Evolutionary conservation across 2,888 invertebrate genomes (phyloP), one percentile per base, ranked within the genome.

Genomic region (Eurois occulta): DNA sequence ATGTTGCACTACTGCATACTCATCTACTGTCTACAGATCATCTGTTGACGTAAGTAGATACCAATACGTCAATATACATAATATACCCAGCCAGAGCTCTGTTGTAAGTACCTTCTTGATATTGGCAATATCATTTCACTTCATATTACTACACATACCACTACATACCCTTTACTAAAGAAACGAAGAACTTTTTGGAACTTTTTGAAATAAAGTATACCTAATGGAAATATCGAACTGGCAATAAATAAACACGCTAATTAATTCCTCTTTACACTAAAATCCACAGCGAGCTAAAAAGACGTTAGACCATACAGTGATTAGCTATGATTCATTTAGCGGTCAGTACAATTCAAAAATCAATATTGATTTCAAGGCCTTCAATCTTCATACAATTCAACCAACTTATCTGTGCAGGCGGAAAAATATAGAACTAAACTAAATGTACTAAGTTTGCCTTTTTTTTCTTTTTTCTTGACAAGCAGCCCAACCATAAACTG

Each of bases 221-320:
- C n/a, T n/a, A n/a, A n/a, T n/a, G n/a, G n/a, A n/a, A n/a, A n/a
- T n/a, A 82, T 77, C 32, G 1, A n/a, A 35, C 4, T 16, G 1
- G 1, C 10, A 10, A 35, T 35, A n/a, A 52, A 69, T 35, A 69
- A 3, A 48, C 24, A 1, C 24, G 2, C 0, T 48, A 52, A 35
- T 58, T n/a, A 11, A n/a, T 85, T 77, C 75, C n/a, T 3, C 35
- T 38, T 7, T 69, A 38, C 11, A 38, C 52, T 24, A 69, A 35
- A 24, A 10, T n/a, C 18, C 1, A 41, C 10, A 28, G 5, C 2
- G 41, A 64, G 48, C 60, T 65, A 81, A 84, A 78, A 84, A 81
- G 80, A 48, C 24, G 24, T 24, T 21, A 18, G 18, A 18, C 46
- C 46, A 48, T 48, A 52, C 24, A n/a, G 24, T 52, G 24, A 52